A percentile compares a stretch with the other conserved stretches of the same genome.
These are phyloP conservation scores for Sprattus sprattus DNA, from an alignment of 2,113 vertebrate species.

Conservation along the genomic window DNA sequence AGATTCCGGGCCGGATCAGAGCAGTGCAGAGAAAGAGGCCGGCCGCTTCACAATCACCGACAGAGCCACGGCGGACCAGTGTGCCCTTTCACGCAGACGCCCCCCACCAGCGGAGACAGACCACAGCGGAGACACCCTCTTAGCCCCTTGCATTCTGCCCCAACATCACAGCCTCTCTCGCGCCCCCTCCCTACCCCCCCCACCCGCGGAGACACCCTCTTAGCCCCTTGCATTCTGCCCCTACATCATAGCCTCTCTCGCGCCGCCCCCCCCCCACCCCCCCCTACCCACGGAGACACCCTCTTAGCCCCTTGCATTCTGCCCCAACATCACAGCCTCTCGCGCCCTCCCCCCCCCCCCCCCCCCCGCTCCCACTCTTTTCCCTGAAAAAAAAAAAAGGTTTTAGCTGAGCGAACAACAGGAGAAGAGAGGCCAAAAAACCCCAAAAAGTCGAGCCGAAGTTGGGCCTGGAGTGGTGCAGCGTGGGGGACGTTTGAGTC, in stretches of 20 bases:
- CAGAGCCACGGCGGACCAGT: slow-evolving; percentile 70
- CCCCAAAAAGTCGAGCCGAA: neutral
- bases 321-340: no score
- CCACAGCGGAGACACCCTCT: no score
- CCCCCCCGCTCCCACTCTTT: no score
- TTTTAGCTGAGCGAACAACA: neutral
- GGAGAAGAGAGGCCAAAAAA: neutral
- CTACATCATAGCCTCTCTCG: slow-evolving; percentile 34
- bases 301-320: no score
- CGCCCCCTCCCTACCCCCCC: neutral
- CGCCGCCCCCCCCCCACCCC: neutral
- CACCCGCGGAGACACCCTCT: slow-evolving; percentile 62
- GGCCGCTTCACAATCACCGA: slow-evolving; percentile 64
- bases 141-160: no score
- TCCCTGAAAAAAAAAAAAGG: neutral
- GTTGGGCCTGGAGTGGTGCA: neutral
- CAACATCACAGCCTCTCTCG: no score
- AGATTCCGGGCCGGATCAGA: slow-evolving; percentile 75
- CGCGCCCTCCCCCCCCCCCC: neutral
- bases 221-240: slow-evolving; percentile 38
- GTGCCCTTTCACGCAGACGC: slow-evolving; percentile 72
- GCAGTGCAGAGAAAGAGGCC: slow-evolving; percentile 64
- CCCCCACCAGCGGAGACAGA: no score
- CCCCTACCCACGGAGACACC: neutral
- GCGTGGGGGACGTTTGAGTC: neutral